A percentile compares a stretch with the other conserved stretches of the same genome.
These are phyloP conservation scores for Sinelater perroti DNA, from an alignment of 2,888 invertebrate species.

Conservation along the genomic window DNA sequence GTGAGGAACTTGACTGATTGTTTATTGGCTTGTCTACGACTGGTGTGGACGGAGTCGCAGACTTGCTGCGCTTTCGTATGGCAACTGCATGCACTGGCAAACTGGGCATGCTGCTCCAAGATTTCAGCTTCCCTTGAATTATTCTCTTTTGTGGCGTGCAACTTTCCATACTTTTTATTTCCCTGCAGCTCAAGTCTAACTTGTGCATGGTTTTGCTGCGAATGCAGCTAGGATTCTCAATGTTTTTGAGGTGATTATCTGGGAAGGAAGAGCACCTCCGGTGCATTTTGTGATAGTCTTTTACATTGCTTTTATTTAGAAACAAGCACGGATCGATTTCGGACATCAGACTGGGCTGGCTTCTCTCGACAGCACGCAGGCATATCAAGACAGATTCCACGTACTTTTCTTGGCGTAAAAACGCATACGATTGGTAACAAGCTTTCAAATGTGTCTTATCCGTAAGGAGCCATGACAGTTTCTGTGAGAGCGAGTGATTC, in stretches of 20 bases:
- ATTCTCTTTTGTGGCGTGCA: neutral
- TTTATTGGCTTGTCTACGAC: constrained; percentile 42
- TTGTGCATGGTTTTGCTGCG: constrained; percentile 33
- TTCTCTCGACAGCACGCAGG: constrained; percentile 70
- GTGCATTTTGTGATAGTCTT: constrained; percentile 61
- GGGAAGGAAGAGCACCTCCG: constrained; percentile 67
- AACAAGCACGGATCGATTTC: constrained; percentile 69
- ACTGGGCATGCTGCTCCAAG: constrained; percentile 61
- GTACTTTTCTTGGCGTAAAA: constrained; percentile 67
- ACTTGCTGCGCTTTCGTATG: constrained; percentile 39
- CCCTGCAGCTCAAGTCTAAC: constrained; percentile 15
- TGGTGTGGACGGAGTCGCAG: constrained; percentile 57
- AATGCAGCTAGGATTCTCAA: constrained; percentile 15
- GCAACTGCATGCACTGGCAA: constrained; percentile 41
- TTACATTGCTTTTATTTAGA: constrained; percentile 50
- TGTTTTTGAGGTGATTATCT: constrained; percentile 55
- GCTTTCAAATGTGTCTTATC: constrained; percentile 68
- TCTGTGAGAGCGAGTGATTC: constrained; percentile 66
- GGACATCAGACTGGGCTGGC: constrained; percentile 68
- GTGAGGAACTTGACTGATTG: constrained; percentile 7
- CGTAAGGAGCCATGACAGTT: constrained; percentile 69
- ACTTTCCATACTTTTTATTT: constrained; percentile 5
- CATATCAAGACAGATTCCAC: constrained; percentile 70
- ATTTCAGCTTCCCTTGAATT: constrained; percentile 55
- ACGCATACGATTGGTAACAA: constrained; percentile 68